Evolutionary conservation across 2,113 vertebrate species (phyloP).

Genomic region (Burhinus bistriatus): DNA sequence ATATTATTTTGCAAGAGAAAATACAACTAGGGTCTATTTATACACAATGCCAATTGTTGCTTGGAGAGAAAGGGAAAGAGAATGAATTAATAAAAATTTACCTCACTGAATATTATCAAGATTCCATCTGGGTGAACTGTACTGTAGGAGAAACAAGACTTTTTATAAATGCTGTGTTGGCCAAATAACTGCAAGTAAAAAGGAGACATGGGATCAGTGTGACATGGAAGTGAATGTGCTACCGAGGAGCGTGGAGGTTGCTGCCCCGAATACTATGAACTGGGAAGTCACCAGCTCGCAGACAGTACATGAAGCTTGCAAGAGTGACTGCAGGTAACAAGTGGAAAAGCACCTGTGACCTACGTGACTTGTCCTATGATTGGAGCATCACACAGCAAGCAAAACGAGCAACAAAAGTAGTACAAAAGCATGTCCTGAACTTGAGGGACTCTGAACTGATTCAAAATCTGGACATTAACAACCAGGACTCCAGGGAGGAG

Average conservation of each 20-base stretch:
- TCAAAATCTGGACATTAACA: too few species aligned
- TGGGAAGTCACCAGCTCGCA: neutral
- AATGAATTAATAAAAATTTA: neutral
- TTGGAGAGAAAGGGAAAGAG: neutral
- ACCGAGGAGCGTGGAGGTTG: neutral
- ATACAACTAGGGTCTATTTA: neutral
- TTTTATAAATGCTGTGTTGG: neutral
- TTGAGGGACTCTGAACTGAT: neutral
- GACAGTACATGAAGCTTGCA: neutral
- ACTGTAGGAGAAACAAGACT: neutral
- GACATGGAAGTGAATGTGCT: neutral
- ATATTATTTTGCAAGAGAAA: neutral
- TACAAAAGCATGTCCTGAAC: neutral
- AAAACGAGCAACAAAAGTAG: neutral
- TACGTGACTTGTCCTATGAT: fast-evolving
- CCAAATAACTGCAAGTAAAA: neutral
- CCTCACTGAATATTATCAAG: neutral
- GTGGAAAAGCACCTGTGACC: neutral
- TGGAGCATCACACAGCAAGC: neutral
- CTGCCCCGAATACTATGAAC: neutral
- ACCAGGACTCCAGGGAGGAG: too few species aligned
- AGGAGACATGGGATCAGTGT: neutral
- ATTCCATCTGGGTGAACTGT: neutral
- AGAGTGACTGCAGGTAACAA: neutral
- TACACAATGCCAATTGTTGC: fast-evolving